Evolutionary conservation across 1,140 invertebrate genomes (phyloP), one percentile per base, ranked within the genome.

Genomic region (Ylistrum balloti): DNA sequence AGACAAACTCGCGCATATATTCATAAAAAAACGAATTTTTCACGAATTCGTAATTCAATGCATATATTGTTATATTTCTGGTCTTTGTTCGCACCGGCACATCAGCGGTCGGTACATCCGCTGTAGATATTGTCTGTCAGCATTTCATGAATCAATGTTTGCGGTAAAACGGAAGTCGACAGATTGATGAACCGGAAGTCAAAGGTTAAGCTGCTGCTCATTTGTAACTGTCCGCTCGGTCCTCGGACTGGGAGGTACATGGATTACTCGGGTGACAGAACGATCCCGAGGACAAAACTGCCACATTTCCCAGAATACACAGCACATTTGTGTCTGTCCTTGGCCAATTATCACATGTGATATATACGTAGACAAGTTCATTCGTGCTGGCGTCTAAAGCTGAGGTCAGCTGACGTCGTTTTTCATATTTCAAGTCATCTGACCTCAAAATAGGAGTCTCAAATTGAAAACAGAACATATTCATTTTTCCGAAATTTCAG

Each of bases 121-220:
- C 22, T 28, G 22, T 28, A 1, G 1, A 74, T 28, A n/a, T n/a
- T 74, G 56, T 74, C 56, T 74, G n/a, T 74, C 56, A 11, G 56
- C n/a, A 74, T 74, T 28, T 1, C 56, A 28, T 1, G n/a, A 74
- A 74, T 74, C 56, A 74, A 74, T 74, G 56, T 28, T 74, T 74
- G 56, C 28, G 56, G 2, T 74, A 28, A 28, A 74, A 74, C 56
- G 56, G 56, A 74, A 74, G 56, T 74, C 56, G n/a, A 22, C n/a
- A 74, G 56, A 74, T 74, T 74, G 56, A 74, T n/a, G 56, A 74
- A 74, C 56, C 56, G 56, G 56, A 74, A 74, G 56, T 74, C 56
- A 74, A n/a, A 74, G 56, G 56, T 74, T 74, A 74, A 74, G 56
- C 56, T n/a, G 5, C 5, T 74, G 56, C 56, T 74, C 56, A 74